Conservation (phyloP, 2,888 invertebrate genomes). For the Acleris literana region DNA sequence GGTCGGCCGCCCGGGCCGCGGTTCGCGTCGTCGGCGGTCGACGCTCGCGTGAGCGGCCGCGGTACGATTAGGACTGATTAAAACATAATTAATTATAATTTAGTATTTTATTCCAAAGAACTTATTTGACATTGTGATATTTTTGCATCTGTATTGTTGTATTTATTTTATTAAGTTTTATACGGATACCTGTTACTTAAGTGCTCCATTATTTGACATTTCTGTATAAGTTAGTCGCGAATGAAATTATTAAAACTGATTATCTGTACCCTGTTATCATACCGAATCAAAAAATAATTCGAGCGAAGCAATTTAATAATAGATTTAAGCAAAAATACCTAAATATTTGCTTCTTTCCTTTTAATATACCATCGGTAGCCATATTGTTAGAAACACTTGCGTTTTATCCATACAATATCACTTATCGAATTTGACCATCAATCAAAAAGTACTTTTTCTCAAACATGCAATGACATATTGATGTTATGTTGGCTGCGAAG, state of each 20-base stretch:
- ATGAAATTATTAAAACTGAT: not conserved
- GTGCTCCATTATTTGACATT: not conserved
- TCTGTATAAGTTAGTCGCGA: constrained; percentile 1
- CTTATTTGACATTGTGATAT: constrained; percentile 62
- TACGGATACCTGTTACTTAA: constrained; percentile 42
- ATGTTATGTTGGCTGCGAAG: no score
- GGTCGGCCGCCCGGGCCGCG: constrained; percentile 3
- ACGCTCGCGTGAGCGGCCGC: constrained; percentile 9
- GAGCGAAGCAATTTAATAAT: constrained; percentile 8
- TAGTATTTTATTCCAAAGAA: constrained; percentile 56
- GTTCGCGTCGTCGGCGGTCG: constrained; percentile 3
- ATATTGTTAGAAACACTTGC: no score
- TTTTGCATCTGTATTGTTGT: constrained; percentile 42
- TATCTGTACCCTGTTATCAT: no score
- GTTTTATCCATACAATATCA: no score
- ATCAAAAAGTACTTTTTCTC: no score
- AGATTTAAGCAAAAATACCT: constrained; percentile 19
- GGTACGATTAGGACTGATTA: constrained; percentile 33
- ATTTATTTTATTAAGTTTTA: constrained; percentile 41
- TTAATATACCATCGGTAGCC: not conserved
- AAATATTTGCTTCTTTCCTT: constrained; percentile 14
- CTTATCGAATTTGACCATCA: no score
- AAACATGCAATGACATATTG: no score
- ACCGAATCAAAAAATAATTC: constrained; percentile 3
- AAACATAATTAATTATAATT: constrained; percentile 28